phyloP scores from a whole-genome alignment of 2,888 invertebrate genomes.

The Temnothorax rugatulus region DNA sequence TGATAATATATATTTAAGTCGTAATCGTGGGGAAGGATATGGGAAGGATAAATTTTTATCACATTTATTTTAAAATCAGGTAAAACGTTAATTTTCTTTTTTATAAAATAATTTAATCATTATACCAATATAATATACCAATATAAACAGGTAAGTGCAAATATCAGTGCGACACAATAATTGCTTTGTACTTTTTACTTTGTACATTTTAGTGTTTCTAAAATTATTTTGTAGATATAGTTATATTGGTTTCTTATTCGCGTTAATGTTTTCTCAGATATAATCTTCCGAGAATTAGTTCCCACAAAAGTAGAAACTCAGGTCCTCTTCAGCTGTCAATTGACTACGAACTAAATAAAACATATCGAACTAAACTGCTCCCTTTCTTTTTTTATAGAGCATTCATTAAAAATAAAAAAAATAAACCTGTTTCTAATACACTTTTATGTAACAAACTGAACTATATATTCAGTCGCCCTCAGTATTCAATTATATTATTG shows the following conservation, averaged over 20 bases:
- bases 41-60: constrained; percentile 1
- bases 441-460: not conserved
- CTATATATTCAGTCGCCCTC: not conserved
- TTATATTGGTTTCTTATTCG: not conserved
- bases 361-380: not conserved
- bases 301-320: not conserved
- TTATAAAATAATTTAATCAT: not conserved
- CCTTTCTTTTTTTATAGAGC: not conserved
- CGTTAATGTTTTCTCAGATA: not conserved
- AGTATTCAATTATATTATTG: not conserved
- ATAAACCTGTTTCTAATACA: not conserved
- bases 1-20: not conserved
- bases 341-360: not conserved
- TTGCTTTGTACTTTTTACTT: not conserved
- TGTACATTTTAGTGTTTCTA: not conserved
- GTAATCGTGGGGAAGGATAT: not conserved
- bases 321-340: not conserved
- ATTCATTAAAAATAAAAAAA: not conserved
- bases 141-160: not conserved
- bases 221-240: not conserved
- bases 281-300: not conserved
- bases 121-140: not conserved
- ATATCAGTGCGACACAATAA: not conserved
- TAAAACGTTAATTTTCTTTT: not conserved
- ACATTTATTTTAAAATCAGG: not conserved